phyloP scores from a whole-genome alignment of 2,113 vertebrate species.

The Amblyornis subalaris region DNA sequence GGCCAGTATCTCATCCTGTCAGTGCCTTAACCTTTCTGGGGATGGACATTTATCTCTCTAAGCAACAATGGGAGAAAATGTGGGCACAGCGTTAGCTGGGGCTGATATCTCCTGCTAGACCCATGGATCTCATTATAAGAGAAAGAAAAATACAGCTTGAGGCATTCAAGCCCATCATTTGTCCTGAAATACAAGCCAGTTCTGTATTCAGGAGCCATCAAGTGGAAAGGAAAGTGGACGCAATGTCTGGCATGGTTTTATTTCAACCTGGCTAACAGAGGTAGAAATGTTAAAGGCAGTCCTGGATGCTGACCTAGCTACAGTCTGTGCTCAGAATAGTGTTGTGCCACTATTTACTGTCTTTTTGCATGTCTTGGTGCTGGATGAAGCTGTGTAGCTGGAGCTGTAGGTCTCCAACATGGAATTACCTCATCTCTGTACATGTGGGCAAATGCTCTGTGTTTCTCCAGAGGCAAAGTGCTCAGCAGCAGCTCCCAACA shows the following conservation, averaged over 20 bases:
- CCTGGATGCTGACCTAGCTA: background rate
- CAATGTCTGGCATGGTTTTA: background rate
- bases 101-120: background rate
- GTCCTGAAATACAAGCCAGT: background rate
- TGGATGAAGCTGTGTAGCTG: background rate
- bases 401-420: background rate
- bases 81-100: background rate
- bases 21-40: background rate
- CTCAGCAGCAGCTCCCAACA: background rate
- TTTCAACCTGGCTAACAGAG: background rate
- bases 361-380: background rate
- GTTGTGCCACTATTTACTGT: background rate
- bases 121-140: background rate
- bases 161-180: background rate
- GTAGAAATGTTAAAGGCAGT: background rate
- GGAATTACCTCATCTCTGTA: background rate
- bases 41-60: background rate
- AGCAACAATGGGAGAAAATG: background rate
- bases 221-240: background rate
- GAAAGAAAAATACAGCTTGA: background rate
- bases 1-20: background rate
- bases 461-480: background rate
- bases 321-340: background rate
- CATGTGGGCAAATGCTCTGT: accelerated
- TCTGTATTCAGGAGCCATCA: background rate